A percentile compares a stretch with the other conserved stretches of the same genome.
Evolutionary conservation across 1,140 invertebrate genomes (phyloP).

Genomic region (Macrobrachium rosenbergii): DNA sequence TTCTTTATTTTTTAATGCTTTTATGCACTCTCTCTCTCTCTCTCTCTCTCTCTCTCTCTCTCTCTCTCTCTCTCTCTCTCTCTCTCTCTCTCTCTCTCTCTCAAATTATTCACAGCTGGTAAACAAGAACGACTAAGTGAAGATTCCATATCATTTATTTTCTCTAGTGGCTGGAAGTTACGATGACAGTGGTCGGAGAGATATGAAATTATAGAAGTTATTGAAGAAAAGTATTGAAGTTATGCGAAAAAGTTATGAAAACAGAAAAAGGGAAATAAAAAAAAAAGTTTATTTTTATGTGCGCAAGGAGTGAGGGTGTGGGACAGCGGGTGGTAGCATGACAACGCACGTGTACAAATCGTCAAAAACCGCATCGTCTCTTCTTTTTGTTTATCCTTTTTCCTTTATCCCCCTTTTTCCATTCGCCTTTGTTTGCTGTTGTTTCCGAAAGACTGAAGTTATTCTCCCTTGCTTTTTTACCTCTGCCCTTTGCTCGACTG

Average conservation of each 20-base stretch:
- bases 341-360: neutral
- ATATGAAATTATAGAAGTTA: too few species aligned
- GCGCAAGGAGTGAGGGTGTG: too few species aligned
- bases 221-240: too few species aligned
- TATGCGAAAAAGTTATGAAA: too few species aligned
- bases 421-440: neutral
- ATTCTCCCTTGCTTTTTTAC: neutral
- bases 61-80: constrained; percentile 32
- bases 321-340: too few species aligned
- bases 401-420: neutral
- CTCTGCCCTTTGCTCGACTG: neutral
- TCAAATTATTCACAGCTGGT: neutral
- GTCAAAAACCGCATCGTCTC: neutral
- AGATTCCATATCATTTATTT: neutral
- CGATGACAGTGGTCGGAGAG: too few species aligned
- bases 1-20: too few species aligned
- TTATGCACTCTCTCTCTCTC: neutral
- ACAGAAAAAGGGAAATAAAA: too few species aligned
- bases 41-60: constrained; percentile 11
- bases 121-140: too few species aligned
- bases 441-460: too few species aligned
- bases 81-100: neutral
- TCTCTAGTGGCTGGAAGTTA: too few species aligned
- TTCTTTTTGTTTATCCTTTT: neutral
- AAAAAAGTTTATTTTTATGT: too few species aligned